phyloP scores from a whole-genome alignment of 1,140 invertebrate genomes.

The Lordiphosa mommai region DNA sequence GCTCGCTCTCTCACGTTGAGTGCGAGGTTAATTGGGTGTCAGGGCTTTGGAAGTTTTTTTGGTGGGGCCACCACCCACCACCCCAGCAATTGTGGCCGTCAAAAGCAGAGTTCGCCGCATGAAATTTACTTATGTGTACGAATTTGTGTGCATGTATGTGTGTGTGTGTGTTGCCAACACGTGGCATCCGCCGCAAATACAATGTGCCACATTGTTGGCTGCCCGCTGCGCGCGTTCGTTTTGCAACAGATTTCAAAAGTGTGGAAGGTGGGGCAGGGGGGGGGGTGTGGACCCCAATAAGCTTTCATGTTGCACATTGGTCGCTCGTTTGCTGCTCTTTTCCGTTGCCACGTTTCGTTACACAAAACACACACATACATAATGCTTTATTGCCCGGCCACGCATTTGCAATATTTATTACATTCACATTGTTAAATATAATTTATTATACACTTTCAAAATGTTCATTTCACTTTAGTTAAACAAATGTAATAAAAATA shows the following conservation, averaged over 20 bases:
- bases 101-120: constrained; percentile 22
- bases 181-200: constrained; percentile 48
- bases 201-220: constrained; percentile 29
- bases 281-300: no score
- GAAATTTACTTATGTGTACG: no score
- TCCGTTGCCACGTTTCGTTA: constrained; percentile 40
- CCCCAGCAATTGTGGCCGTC: constrained; percentile 28
- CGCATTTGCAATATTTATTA: constrained; percentile 48
- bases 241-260: constrained; percentile 38
- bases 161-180: constrained; percentile 54
- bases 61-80: constrained; percentile 4
- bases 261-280: constrained; percentile 7
- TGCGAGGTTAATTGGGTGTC: constrained; percentile 64
- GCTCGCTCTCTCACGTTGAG: constrained; percentile 11
- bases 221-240: constrained; percentile 23
- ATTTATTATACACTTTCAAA: constrained; percentile 27
- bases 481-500: no score
- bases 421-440: constrained; percentile 25
- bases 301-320: constrained; percentile 33
- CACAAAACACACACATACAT: constrained; percentile 32
- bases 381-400: constrained; percentile 23
- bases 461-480: not conserved
- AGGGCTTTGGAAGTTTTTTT: constrained; percentile 47
- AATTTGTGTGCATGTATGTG: not conserved
- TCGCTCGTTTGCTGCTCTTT: constrained; percentile 23